Evolutionary conservation across 2,888 invertebrate species (phyloP).

Genomic region (Chrysotoxum bicinctum): DNA sequence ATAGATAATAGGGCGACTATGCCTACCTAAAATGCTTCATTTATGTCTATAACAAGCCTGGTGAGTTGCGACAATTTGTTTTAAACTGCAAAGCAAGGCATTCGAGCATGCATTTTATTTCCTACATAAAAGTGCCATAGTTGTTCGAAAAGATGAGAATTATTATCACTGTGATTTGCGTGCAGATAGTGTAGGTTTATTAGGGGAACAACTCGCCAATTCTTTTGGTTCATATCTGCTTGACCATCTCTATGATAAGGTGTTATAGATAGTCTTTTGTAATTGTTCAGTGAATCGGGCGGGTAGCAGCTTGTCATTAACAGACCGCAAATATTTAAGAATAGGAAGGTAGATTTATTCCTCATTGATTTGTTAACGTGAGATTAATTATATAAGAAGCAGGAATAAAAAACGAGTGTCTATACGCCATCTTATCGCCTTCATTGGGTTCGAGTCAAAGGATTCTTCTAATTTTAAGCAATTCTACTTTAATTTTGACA

Average conservation of each 20-base stretch:
- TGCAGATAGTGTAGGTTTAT: not conserved
- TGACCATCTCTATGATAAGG: not conserved
- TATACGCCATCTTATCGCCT: too few relatives aligned
- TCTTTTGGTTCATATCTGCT: not conserved
- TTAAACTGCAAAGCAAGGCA: not conserved
- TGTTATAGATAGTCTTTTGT: constrained; percentile 15
- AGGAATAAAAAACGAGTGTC: too few relatives aligned
- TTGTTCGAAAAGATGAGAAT: constrained; percentile 20
- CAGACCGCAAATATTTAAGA: too few relatives aligned
- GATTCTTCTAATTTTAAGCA: too few relatives aligned
- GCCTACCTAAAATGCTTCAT: not conserved
- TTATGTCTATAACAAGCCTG: constrained; percentile 27
- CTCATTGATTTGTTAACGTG: too few relatives aligned
- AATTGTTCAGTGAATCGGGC: constrained; percentile 2
- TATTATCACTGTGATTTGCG: constrained; percentile 35
- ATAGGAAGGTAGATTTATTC: too few relatives aligned
- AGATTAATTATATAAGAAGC: too few relatives aligned
- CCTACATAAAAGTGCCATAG: not conserved
- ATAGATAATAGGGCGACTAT: constrained; percentile 16
- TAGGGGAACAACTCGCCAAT: not conserved
- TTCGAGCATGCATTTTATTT: constrained; percentile 26
- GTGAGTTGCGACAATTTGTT: constrained; percentile 8
- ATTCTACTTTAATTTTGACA: too few relatives aligned
- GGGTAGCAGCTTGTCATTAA: too few relatives aligned
- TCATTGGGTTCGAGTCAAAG: too few relatives aligned